Evolutionary conservation across 2,888 invertebrate genomes (phyloP), one percentile per base, ranked within the genome.

Genomic region (Cepaea hortensis): DNA sequence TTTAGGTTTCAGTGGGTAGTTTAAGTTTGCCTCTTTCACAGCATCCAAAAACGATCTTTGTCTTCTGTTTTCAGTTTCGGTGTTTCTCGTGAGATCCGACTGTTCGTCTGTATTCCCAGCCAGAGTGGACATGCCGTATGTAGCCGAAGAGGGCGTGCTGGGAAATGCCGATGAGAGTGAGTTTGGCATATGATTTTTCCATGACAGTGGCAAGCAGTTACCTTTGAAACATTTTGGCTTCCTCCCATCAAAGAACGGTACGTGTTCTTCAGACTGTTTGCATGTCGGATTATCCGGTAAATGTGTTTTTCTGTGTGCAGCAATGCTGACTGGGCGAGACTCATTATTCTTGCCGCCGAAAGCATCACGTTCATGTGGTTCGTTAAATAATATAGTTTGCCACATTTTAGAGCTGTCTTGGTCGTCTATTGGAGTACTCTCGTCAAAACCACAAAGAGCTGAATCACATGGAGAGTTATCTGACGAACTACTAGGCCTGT

Each of bases 401-500:
- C 81, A 81, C 46, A 46, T 3, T 46, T 2, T n/a, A 35, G 68
- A 68, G 11, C 46, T 13, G 13, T 3, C 20, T 4, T 50, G 84
- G 9, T 75, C 75, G 7, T 62, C 76, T 6, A 3, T 1, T 18
- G 73, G 73, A 11, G 13, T n/a, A 4, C 15, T 23, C 3, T 2
- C 23, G 46, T 73, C 20, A 72, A 4, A 4, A 48, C 72, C 13
- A 15, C 18, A 48, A 48, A 15, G 11, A 35, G n/a, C 61, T 5
- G 77, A 79, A 18, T 81, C 48, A 20, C 68, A 20, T n/a, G n/a
- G 48, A 1, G 81, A 68, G 7, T 84, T 77, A 6, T 76, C 84
- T 23, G 84, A 84, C 0, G 86, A 86, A 13, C 50, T 81, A n/a
- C 81, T 86, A 6, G 86, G 83, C 46, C 15, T 65, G 20, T 83